These are phyloP conservation scores for Sebastes goodei DNA, from an alignment of 2,797 vertebrate species.

Conservation along the genomic window DNA sequence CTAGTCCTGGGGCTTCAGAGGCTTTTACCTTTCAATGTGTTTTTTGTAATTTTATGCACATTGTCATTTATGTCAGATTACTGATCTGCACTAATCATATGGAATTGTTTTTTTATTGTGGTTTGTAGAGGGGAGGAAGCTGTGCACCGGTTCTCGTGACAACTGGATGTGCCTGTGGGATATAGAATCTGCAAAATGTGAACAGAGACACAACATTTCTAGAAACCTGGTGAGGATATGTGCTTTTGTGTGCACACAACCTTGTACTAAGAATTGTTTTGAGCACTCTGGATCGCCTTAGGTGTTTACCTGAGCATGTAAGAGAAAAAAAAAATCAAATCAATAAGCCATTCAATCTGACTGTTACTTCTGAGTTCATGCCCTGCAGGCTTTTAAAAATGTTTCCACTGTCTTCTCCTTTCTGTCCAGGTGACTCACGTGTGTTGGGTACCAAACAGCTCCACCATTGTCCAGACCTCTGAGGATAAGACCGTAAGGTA, in stretches of 20 bases:
- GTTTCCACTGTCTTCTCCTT: slow-evolving; percentile 24
- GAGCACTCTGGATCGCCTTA: background rate
- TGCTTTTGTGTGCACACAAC: background rate
- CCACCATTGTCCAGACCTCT: slow-evolving; percentile 86
- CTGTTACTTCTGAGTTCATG: background rate
- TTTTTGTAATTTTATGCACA: background rate
- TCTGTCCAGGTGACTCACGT: slow-evolving; percentile 92
- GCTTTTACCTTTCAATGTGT: background rate
- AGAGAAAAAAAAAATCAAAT: slow-evolving; percentile 25
- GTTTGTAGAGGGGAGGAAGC: slow-evolving; percentile 84
- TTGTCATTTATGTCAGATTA: background rate
- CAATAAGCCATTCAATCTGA: background rate
- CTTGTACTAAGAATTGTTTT: background rate
- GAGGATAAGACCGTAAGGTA: slow-evolving; percentile 96
- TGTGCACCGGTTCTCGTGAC: slow-evolving; percentile 94
- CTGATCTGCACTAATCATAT: background rate
- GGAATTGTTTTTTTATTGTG: slow-evolving; percentile 13
- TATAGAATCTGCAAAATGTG: slow-evolving; percentile 86
- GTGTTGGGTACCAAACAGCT: slow-evolving; percentile 91
- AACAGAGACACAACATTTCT: slow-evolving; percentile 88
- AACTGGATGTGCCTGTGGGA: slow-evolving; percentile 96
- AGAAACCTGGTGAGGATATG: slow-evolving; percentile 90
- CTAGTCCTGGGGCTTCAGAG: background rate
- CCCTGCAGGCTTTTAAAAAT: slow-evolving; percentile 1
- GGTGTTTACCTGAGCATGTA: background rate